phyloP scores from a whole-genome alignment of 2,113 vertebrate species.

The Phyllostomus discolor region DNA sequence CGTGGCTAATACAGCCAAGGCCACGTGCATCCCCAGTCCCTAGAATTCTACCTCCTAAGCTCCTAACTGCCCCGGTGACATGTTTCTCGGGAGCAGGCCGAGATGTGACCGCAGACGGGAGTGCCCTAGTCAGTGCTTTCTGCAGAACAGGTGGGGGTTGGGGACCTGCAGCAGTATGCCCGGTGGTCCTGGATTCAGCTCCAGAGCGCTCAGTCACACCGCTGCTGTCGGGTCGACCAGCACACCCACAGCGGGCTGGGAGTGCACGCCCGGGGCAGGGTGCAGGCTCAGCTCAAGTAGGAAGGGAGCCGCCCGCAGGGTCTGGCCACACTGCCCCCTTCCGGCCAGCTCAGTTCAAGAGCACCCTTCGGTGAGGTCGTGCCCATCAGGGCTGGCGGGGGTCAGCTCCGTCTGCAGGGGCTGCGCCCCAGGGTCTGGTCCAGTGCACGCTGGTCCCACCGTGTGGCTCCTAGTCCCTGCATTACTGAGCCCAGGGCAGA shows the following conservation, averaged over 20 bases:
- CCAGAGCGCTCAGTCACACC: not conserved
- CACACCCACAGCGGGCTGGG: not conserved
- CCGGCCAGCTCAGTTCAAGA: not conserved
- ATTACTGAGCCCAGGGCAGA: not conserved
- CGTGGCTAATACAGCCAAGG: not conserved
- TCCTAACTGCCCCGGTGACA: not conserved
- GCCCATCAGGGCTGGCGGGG: not conserved
- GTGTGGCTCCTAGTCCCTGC: not conserved
- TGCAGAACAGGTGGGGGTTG: not conserved
- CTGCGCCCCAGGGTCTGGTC: not conserved
- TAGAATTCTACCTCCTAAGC: not conserved
- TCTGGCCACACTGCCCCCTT: not conserved
- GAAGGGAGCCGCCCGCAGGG: not conserved
- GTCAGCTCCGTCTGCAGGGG: not conserved
- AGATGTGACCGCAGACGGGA: not conserved
- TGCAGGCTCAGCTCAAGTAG: accelerated
- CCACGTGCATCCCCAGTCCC: not conserved
- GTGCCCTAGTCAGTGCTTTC: not conserved
- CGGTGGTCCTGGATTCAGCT: not conserved
- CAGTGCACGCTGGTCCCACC: not conserved
- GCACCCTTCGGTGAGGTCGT: not conserved
- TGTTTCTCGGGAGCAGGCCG: not conserved
- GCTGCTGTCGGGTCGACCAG: not conserved
- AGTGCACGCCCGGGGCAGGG: too few species aligned
- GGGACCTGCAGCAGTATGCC: not conserved